A percentile compares a stretch with the other conserved stretches of the same genome.
These are phyloP conservation scores for Corythucha ciliata DNA, from an alignment of 2,888 invertebrate genomes.

Conservation along the genomic window DNA sequence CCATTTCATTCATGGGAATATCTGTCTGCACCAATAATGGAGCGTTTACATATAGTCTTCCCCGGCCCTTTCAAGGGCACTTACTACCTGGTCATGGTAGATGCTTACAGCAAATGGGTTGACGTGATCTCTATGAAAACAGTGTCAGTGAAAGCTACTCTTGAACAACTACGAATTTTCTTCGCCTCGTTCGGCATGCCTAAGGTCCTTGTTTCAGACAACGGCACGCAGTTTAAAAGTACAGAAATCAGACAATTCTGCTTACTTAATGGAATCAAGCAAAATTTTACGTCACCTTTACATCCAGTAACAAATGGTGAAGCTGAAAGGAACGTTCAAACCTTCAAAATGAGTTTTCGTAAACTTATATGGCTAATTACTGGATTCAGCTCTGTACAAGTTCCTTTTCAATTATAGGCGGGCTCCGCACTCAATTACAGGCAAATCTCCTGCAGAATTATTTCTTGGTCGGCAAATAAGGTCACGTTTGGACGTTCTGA, in stretches of 20 bases:
- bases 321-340: too few relatives aligned
- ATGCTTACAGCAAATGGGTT: constrained; percentile 24
- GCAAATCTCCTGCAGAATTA: too few relatives aligned
- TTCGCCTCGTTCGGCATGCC: constrained; percentile 1
- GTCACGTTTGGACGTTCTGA: too few relatives aligned
- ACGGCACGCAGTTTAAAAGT: constrained; percentile 8
- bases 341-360: too few relatives aligned
- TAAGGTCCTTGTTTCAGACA: constrained; percentile 11
- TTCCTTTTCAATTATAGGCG: too few relatives aligned
- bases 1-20: constrained; percentile 15
- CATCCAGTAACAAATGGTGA: too few relatives aligned
- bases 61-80: constrained; percentile 22
- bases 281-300: too few relatives aligned
- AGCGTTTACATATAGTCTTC: constrained; percentile 16
- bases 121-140: constrained; percentile 14
- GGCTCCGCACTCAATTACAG: too few relatives aligned
- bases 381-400: too few relatives aligned
- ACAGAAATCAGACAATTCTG: constrained; percentile 1
- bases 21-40: constrained; percentile 5
- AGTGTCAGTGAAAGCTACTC: constrained; percentile 1
- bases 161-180: not conserved
- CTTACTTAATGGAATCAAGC: too few relatives aligned
- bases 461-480: too few relatives aligned
- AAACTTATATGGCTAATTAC: too few relatives aligned
- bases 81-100: constrained; percentile 21